phyloP scores from a whole-genome alignment of 2,113 vertebrate genomes.

The Melanerpes formicivorus region DNA sequence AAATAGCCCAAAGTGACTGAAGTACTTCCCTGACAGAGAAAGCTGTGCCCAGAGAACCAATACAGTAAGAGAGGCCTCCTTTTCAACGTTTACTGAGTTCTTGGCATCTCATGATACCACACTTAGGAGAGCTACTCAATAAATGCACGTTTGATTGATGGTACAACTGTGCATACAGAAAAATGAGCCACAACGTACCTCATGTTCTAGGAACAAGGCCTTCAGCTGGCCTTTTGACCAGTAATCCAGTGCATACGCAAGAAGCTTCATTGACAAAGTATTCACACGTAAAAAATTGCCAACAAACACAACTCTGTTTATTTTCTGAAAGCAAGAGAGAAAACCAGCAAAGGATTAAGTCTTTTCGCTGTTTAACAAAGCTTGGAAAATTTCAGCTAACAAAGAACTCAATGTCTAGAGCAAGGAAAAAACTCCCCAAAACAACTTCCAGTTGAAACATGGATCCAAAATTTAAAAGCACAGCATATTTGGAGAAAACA shows the following conservation, averaged over 20 bases:
- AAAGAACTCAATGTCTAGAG: not conserved
- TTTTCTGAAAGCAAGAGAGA: conserved; percentile 76
- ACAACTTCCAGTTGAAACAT: not conserved
- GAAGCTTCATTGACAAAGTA: conserved; percentile 96
- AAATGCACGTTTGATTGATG: not conserved
- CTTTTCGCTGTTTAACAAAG: not conserved
- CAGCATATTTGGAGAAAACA: not conserved
- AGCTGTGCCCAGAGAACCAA: not conserved
- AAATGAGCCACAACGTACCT: conserved; percentile 69
- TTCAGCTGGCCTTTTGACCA: conserved; percentile 87
- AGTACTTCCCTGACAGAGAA: not conserved
- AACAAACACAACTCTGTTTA: conserved; percentile 90
- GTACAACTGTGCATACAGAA: not conserved
- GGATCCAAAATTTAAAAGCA: not conserved
- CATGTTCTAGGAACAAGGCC: conserved; percentile 85
- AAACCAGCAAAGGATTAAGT: conserved; percentile 13
- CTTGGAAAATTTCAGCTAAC: not conserved
- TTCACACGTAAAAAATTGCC: conserved; percentile 97
- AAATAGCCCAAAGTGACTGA: not conserved
- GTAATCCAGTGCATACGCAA: conserved; percentile 89
- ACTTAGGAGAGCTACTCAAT: not conserved
- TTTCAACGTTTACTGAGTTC: not conserved
- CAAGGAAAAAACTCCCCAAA: not conserved
- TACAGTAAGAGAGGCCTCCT: not conserved
- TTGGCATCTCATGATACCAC: not conserved